Base-by-base conservation (phyloP, 2,888 invertebrate species). In the Agrochola circellaris region DNA sequence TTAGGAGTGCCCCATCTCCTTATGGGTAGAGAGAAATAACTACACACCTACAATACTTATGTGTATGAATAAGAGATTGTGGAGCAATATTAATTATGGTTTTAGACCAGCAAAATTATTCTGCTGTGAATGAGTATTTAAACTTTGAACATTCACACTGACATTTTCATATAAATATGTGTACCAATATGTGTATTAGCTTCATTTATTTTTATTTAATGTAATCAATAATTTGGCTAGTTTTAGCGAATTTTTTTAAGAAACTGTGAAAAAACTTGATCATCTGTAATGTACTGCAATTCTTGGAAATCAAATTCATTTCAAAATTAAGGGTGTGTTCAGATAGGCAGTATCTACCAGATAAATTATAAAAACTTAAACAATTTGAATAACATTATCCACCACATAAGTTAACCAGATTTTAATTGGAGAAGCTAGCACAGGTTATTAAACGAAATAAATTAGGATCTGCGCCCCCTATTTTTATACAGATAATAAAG, bases 1-100 rank as follows among this genome's bases (percentile, higher is more conserved):
- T 58, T 79, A 77, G 4, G 30, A 42, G 34, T 34, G 42, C 26
- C 51, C 26, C 62, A 78, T 64, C 78, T 65, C 58, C 23, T 42
- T 58, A 30, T 62, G 38, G 54, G 30, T 42, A 26, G n/a, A 0
- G 7, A 23, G 51, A 58, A 34, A 64, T 78, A 45, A 26, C 17
- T 34, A n/a, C 11, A 45, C 34, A 34, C 34, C 77, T n/a, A 81
- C 11, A 42, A 30, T 4, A 51, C 11, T 7, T 62, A 26, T 34
- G 6, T 78, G 34, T 65, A 23, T n/a, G 9, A 67, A 6, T 26
- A 48, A 56, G 54, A 60, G 34, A n/a, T 3, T 45, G 54, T 82
- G n/a, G 56, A 51, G 9, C 4, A 58, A 82, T 20, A 30, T 48
- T 30, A 30, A 60, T 51, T n/a, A 34, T 15, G 6, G 9, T 34